phyloP scores from a whole-genome alignment of 1,140 invertebrate genomes.

The Drosophila pseudoananassae region DNA sequence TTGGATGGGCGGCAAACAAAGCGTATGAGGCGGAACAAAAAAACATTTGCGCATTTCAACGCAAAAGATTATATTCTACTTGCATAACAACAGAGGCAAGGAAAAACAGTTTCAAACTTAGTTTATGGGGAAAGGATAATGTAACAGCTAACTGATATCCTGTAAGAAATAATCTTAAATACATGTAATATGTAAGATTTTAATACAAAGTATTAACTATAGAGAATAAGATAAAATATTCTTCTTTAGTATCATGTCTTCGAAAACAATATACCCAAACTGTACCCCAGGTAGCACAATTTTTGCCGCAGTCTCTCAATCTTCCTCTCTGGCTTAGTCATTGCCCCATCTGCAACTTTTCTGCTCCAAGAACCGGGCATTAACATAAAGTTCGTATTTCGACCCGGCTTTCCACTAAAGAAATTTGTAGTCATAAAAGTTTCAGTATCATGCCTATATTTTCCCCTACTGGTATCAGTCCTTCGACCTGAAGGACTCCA shows the following conservation, averaged over 20 bases:
- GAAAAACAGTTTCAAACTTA: conserved; percentile 25
- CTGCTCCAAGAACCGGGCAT: conserved; percentile 16
- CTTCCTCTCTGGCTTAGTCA: conserved; percentile 27
- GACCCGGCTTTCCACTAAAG: conserved; percentile 53
- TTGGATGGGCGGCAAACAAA: conserved; percentile 67
- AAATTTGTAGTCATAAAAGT: conserved; percentile 74
- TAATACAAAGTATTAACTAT: neutral
- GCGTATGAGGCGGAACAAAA: conserved; percentile 39
- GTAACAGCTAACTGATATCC: neutral
- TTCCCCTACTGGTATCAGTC: conserved; percentile 29
- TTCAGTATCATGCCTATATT: conserved; percentile 65
- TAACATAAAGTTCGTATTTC: conserved; percentile 66
- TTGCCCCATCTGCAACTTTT: conserved; percentile 31
- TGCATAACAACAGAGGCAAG: conserved; percentile 39
- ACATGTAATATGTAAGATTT: too few relatives aligned
- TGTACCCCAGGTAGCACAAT: conserved; percentile 10
- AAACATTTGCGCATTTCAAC: conserved; percentile 76
- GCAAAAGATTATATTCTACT: conserved; percentile 64
- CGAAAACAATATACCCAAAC: neutral
- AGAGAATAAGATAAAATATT: neutral
- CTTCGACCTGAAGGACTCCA: conserved; percentile 18
- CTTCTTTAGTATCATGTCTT: neutral
- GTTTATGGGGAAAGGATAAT: neutral
- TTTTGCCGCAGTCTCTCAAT: conserved; percentile 60
- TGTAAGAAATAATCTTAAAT: too few relatives aligned